These are phyloP conservation scores for Neelides folsomi DNA, from an alignment of 2,888 invertebrate species.

Conservation along the genomic window DNA sequence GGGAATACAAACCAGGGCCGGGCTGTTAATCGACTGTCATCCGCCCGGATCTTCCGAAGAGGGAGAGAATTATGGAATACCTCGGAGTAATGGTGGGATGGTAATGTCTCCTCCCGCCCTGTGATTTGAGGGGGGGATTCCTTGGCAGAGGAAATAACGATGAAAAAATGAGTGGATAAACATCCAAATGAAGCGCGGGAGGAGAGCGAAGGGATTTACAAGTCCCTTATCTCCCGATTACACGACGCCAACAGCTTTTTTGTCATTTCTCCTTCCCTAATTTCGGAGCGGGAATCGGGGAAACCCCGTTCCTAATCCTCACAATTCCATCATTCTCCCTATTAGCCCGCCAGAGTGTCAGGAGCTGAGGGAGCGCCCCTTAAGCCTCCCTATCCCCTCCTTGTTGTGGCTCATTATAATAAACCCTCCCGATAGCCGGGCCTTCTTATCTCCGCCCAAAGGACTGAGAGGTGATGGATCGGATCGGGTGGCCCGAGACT, in stretches of 20 bases:
- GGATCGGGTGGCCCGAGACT: neutral
- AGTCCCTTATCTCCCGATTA: constrained; percentile 34
- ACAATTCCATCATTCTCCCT: constrained; percentile 10
- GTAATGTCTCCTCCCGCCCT: constrained; percentile 3
- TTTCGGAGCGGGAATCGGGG: constrained; percentile 17
- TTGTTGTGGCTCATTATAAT: neutral
- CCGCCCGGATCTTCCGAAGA: too few species aligned
- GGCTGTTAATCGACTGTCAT: too few species aligned
- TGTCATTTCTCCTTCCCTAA: constrained; percentile 30
- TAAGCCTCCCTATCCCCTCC: constrained; percentile 4
- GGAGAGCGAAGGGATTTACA: constrained; percentile 29
- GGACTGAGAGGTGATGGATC: neutral
- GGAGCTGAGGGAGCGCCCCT: neutral
- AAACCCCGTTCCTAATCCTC: constrained; percentile 8
- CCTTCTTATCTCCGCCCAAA: neutral
- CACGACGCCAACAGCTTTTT: constrained; percentile 33
- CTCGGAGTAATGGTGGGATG: too few species aligned
- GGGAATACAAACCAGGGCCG: neutral
- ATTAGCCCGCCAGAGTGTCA: neutral
- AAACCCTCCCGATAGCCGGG: neutral
- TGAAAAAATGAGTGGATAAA: constrained; percentile 34
- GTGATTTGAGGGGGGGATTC: constrained; percentile 15
- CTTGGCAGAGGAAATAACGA: constrained; percentile 31
- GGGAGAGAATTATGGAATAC: too few species aligned
- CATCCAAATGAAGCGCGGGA: constrained; percentile 29